phyloP scores from a whole-genome alignment of 2,888 invertebrate species.

The Globia sparganii region DNA sequence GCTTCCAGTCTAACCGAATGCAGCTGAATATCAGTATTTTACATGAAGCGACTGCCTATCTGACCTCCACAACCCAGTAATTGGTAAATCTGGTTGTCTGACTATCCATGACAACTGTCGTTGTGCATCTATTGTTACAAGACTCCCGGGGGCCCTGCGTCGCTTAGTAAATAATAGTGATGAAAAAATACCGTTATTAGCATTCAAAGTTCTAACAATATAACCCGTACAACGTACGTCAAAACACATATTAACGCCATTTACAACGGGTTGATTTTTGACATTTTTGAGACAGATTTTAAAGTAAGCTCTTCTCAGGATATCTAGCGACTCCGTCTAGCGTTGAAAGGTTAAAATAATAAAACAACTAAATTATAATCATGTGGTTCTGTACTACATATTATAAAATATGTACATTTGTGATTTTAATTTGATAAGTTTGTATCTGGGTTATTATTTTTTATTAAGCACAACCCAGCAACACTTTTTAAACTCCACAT shows the following conservation, averaged over 20 bases:
- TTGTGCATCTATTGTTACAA: not conserved
- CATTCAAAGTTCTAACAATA: slow-evolving; percentile 24
- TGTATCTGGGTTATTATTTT: not conserved
- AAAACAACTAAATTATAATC: slow-evolving; percentile 45
- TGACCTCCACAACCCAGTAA: not conserved
- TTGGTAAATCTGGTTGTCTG: not conserved
- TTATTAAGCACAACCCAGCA: slow-evolving; percentile 2
- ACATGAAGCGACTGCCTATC: not conserved
- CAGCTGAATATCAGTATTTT: not conserved
- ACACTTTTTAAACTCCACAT: slow-evolving; percentile 10
- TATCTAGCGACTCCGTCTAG: slow-evolving; percentile 57
- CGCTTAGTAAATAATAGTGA: not conserved
- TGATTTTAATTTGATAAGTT: slow-evolving; percentile 12
- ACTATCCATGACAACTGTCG: too few relatives aligned
- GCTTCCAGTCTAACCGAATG: not conserved
- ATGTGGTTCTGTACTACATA: slow-evolving; percentile 36
- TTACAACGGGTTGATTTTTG: not conserved
- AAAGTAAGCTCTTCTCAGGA: slow-evolving; percentile 42
- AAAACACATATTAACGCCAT: not conserved
- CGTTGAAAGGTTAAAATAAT: slow-evolving; percentile 43
- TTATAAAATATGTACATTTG: slow-evolving; percentile 50
- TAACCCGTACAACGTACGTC: not conserved
- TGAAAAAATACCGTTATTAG: not conserved
- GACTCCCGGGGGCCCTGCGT: not conserved
- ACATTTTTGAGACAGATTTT: slow-evolving; percentile 38